Evolutionary conservation across 2,888 invertebrate species (phyloP), one percentile per base, ranked within the genome.

Genomic region (Drosophila rubida): DNA sequence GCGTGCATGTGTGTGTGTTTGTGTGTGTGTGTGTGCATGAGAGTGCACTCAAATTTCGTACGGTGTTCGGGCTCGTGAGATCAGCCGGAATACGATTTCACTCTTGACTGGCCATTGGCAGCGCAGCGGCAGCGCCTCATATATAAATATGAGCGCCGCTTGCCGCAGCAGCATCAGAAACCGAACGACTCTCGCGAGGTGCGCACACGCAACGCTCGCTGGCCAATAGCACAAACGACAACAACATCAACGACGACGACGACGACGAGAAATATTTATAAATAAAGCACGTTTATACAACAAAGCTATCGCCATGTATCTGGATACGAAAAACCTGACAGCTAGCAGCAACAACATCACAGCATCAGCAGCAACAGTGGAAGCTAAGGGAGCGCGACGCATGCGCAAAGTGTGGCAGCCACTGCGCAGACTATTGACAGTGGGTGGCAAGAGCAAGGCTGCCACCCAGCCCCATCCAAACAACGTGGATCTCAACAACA

Each of bases 161-260:
- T 78, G 83, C 75, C 79, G 84, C 84, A 89, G 83, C 90, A 90
- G 90, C 91, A 91, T 91, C 91, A 91, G 91, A 91, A 85, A 87
- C 87, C 79, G 81, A 87, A 71, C 87, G 87, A 87, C 87, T 85
- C 88, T 90, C 88, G 82, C 82, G 80, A 86, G 80, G 88, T 82
- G 75, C 87, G 88, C 90, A 90, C 80, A 85, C 87, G 88, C 88
- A 83, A 78, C 70, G 62, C 69, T 72, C 73, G 74, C 68, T 67
- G 65, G 41, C 57, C 51, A 63, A 49, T 55, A 61, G 46, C 42
- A 76, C 77, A 30, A 59, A 35, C 23, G 4, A 4, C 23, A 70
- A 69, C 55, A 22, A 39, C 45, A 69, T 50, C 48, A 54, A 42
- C n/a, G 3, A 19, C 23, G 23, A 23, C 23, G 69, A 69, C 58